Base-by-base conservation (phyloP, 2,888 invertebrate genomes). In the Pyrocoelia pectoralis region DNA sequence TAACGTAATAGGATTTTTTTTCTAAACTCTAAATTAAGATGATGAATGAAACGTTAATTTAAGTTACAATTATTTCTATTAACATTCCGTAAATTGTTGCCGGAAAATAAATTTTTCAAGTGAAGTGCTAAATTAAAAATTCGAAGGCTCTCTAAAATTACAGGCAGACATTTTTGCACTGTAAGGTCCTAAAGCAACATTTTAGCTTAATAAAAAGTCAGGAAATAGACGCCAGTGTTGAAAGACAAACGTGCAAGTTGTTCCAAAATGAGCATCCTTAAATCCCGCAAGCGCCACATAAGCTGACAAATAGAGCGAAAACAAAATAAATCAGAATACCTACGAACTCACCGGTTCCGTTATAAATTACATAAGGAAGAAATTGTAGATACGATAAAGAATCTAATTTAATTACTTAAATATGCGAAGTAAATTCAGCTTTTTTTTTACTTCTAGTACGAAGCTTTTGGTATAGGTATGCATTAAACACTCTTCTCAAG, bases 181-280 rank as follows among this genome's bases (percentile, higher is more conserved):
- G 14, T 29, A 5, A 38, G 52, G 17, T 29, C 59, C 43, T 48
- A 48, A 53, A 55, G 33, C 54, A 60, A 55, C 60, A 50, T 15
- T 17, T 19, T 12, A 13, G 17, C 49, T 41, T 43, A 64, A 59
- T 56, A 41, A 46, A 46, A 64, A 59, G 28, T 59, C 64, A 65
- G 65, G 58, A 65, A 61, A 58, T 55, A 57, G 65, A 62, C 68
- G 68, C 64, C 65, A 55, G 60, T 56, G 68, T 41, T 43, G 65
- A 68, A 65, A 67, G 68, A 68, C 61, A 60, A 62, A 68, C 67
- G 63, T 57, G 53, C 56, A 46, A 51, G 66, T 57, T 66, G 58
- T 56, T 56, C 59, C 18, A 56, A 68, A 66, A 66, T 64, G 65
- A 66, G 66, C 61, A 54, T 56, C 61, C 61, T 46, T 56, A 61